Evolutionary conservation across 2,797 vertebrate genomes (phyloP).

Genomic region (Epinephelus coioides): DNA sequence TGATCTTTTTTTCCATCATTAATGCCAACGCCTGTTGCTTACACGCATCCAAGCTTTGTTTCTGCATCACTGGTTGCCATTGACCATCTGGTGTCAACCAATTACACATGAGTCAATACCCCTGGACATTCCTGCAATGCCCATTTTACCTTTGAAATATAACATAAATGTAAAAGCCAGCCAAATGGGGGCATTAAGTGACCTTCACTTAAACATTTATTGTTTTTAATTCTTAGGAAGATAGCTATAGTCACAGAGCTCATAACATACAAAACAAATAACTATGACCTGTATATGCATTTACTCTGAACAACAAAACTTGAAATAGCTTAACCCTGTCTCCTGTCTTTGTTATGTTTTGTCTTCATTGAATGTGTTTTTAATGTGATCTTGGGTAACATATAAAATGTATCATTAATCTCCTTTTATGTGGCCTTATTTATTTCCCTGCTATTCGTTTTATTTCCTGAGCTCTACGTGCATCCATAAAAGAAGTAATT

Average conservation of each 20-base stretch:
- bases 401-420: constrained; percentile 12
- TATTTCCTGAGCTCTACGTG: background rate
- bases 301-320: background rate
- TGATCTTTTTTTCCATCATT: background rate
- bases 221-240: too few relatives aligned
- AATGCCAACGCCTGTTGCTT: background rate
- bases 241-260: too few relatives aligned
- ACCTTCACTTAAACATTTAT: too few relatives aligned
- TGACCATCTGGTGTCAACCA: constrained; percentile 1
- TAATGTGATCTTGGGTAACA: background rate
- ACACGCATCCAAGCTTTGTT: background rate
- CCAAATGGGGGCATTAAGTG: too few relatives aligned
- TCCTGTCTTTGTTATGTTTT: background rate
- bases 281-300: background rate
- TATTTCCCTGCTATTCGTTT: background rate
- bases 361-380: background rate
- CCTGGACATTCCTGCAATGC: background rate
- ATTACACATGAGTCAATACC: background rate
- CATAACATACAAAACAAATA: too few relatives aligned
- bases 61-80: background rate
- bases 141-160: too few relatives aligned
- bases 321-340: background rate
- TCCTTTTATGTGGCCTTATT: background rate
- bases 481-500: background rate
- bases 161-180: background rate